phyloP scores from a whole-genome alignment of 2,113 vertebrate genomes.

The human (Homo sapiens) region DNA sequence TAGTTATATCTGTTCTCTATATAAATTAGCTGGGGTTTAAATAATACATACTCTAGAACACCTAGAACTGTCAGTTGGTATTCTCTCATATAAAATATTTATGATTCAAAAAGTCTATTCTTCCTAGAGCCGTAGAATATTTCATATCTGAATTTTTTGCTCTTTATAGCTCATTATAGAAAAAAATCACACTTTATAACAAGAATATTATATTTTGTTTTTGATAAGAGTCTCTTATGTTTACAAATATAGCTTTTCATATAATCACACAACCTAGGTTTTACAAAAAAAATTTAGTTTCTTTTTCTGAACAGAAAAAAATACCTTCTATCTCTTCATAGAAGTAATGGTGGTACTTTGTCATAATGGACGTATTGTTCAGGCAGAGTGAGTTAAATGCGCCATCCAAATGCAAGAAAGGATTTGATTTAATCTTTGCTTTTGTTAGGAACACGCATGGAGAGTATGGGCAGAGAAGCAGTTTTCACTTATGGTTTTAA shows the following conservation, averaged over 20 bases:
- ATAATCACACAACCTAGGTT: neutral
- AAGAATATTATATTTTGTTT: slow-evolving; percentile 21
- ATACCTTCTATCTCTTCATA: neutral
- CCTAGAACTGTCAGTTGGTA: neutral
- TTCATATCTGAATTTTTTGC: neutral
- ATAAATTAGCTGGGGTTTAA: neutral
- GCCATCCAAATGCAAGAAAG: neutral
- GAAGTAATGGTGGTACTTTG: neutral
- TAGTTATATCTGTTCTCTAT: neutral
- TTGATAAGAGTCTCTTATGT: neutral
- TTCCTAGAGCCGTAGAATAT: neutral
- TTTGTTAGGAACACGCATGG: slow-evolving; percentile 38
- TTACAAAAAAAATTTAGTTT: neutral
- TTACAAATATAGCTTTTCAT: slow-evolving; percentile 30
- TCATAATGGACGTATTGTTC: neutral
- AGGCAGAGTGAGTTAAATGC: neutral
- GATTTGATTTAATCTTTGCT: slow-evolving; percentile 39
- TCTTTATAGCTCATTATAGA: neutral
- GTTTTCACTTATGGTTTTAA: slow-evolving; percentile 65
- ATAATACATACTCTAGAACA: neutral
- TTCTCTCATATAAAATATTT: neutral
- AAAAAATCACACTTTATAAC: neutral
- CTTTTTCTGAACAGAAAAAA: neutral
- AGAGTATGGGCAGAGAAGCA: slow-evolving; percentile 44
- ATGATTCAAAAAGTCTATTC: neutral